Evolutionary conservation across 2,113 vertebrate genomes (phyloP).

Genomic region (Lophochroa leadbeateri): DNA sequence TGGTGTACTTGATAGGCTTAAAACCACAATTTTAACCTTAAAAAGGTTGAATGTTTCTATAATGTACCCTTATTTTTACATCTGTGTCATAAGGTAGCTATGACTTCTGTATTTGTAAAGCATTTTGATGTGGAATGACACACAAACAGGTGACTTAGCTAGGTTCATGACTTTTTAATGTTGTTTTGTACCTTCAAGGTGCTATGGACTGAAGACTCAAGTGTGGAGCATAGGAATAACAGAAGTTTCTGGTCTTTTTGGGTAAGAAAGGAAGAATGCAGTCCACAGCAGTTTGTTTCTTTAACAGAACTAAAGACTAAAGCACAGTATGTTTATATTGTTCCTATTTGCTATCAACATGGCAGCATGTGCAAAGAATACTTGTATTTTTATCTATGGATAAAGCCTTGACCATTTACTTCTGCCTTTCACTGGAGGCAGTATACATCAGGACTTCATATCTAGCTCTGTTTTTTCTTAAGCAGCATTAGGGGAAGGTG

Average conservation of each 20-base stretch:
- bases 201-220: neutral
- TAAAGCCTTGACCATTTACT: neutral
- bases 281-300: neutral
- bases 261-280: neutral
- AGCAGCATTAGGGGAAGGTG: slow-evolving; percentile 46
- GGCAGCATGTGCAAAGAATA: neutral
- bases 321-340: neutral
- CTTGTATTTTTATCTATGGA: neutral
- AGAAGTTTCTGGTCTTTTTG: neutral
- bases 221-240: neutral
- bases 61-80: neutral
- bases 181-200: neutral
- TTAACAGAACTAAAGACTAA: neutral
- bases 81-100: neutral
- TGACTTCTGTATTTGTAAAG: neutral
- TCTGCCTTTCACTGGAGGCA: neutral
- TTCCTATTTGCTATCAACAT: neutral
- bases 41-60: neutral
- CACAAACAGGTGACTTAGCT: neutral
- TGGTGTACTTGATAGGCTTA: neutral
- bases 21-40: neutral
- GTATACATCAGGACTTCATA: slow-evolving; percentile 17
- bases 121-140: neutral
- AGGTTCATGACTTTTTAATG: neutral
- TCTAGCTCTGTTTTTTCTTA: slow-evolving; percentile 44